Conservation (phyloP, 1,140 invertebrate species). For the Drosophila kohkoa region DNA sequence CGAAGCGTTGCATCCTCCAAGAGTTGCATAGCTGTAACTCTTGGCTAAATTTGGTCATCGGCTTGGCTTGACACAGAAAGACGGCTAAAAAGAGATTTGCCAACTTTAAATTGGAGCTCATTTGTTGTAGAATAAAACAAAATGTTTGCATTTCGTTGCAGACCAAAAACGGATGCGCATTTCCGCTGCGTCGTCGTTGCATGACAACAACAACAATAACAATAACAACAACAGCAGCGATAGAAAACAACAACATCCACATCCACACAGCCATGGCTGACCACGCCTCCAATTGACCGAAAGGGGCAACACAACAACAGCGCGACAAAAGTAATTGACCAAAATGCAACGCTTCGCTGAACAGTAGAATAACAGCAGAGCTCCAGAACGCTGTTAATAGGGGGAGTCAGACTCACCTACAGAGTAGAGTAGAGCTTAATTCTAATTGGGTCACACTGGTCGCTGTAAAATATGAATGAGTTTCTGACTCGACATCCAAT, state of each 20-base stretch:
- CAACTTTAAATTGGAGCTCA: conserved; percentile 51
- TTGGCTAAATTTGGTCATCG: conserved; percentile 63
- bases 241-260: conserved; percentile 34
- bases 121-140: conserved; percentile 60
- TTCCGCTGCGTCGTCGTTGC: conserved; percentile 64
- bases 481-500: background rate
- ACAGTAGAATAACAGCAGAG: conserved; percentile 37
- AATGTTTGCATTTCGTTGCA: conserved; percentile 56
- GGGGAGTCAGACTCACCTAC: background rate
- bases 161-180: conserved; percentile 69
- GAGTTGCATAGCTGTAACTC: background rate
- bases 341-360: conserved; percentile 74
- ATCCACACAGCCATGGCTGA: conserved; percentile 17
- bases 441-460: background rate
- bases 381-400: conserved; percentile 24
- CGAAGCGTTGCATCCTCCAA: conserved; percentile 72
- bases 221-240: too few relatives aligned
- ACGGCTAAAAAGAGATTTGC: conserved; percentile 43
- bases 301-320: conserved; percentile 32
- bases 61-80: conserved; percentile 61
- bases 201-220: conserved; percentile 72
- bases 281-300: conserved; percentile 61
- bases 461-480: background rate
- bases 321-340: conserved; percentile 77
- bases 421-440: background rate